A percentile compares a stretch with the other conserved stretches of the same genome.
Evolutionary conservation across 2,888 invertebrate species (phyloP).

Genomic region (Polyommatus icarus): DNA sequence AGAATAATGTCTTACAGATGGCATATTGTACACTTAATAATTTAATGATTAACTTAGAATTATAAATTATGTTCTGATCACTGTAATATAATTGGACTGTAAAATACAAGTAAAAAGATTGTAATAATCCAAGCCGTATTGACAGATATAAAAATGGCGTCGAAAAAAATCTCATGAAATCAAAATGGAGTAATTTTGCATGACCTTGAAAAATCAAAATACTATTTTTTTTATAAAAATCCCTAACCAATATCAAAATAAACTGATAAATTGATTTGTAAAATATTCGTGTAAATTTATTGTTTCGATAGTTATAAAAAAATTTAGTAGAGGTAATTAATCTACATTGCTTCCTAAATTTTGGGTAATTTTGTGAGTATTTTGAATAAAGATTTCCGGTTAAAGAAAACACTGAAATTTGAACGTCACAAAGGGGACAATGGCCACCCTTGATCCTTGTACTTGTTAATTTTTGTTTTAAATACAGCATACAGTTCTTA

Average conservation of each 20-base stretch:
- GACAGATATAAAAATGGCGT: slow-evolving; percentile 11
- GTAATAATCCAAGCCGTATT: slow-evolving; percentile 15
- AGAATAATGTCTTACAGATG: slow-evolving; percentile 73
- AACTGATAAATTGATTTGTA: neutral
- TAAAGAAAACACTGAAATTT: neutral
- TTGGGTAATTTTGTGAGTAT: neutral
- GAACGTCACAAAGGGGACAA: neutral
- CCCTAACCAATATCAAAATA: neutral
- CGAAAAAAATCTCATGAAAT: neutral
- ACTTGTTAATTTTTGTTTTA: slow-evolving; percentile 32
- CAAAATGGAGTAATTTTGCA: slow-evolving; percentile 2
- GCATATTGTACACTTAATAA: slow-evolving; percentile 63
- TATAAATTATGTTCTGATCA: slow-evolving; percentile 28
- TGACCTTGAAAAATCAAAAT: slow-evolving; percentile 9
- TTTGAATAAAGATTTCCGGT: neutral
- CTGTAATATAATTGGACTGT: neutral
- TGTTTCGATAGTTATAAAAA: neutral
- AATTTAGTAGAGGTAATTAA: neutral
- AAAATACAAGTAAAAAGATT: slow-evolving; percentile 30
- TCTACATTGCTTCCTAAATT: neutral
- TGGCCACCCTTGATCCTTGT: neutral
- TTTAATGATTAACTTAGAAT: slow-evolving; percentile 44
- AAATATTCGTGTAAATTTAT: neutral
- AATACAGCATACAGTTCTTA: too few species aligned
- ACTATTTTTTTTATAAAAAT: neutral